Base-by-base conservation (phyloP, 2,797 vertebrate genomes). In the Myripristis jacobus region DNA sequence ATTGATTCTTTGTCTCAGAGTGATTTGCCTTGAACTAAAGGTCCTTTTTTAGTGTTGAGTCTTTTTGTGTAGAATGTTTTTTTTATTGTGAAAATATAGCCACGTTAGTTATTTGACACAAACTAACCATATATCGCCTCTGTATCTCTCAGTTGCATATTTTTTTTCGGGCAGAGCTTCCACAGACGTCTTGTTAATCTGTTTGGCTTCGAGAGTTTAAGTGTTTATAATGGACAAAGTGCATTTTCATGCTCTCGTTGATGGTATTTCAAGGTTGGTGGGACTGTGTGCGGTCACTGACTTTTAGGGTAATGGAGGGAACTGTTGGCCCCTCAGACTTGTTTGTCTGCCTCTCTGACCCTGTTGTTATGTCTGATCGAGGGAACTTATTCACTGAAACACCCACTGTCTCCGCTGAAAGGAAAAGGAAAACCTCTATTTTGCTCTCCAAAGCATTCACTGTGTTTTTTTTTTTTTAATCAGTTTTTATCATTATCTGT, bases 261-360 rank as follows among this genome's bases (percentile, higher is more conserved):
- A 80, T 88, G 86, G 63, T 54, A 76, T 90, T 87, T 91, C 59
- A 71, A 81, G 70, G 74, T 67, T 81, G 65, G 61, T 56, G 60
- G 67, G 73, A 60, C 60, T 72, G 47, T 72, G 65, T 11, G 18
- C 74, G 61, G 54, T 81, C 57, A 53, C 59, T 86, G 83, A 81
- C 76, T 87, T 84, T 87, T 75, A 57, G 48, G 53, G 55, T 71
- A 84, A 75, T 79, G 53, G 80, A 83, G 73, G 69, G 56, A 75
- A 77, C 73, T 81, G 75, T 64, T 80, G 82, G 81, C 73, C 74
- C 70, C 61, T 64, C 65, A 75, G 78, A 75, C 27, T 70, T 62
- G 43, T 73, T 65, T 46, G 27, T 50, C 31, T 56, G 63, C 64
- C 11, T 47, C 54, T 82, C 13, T 10, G 46, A 64, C 57, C 84